Base-by-base conservation (phyloP, 2,797 vertebrate species). In the Gila robusta region DNA sequence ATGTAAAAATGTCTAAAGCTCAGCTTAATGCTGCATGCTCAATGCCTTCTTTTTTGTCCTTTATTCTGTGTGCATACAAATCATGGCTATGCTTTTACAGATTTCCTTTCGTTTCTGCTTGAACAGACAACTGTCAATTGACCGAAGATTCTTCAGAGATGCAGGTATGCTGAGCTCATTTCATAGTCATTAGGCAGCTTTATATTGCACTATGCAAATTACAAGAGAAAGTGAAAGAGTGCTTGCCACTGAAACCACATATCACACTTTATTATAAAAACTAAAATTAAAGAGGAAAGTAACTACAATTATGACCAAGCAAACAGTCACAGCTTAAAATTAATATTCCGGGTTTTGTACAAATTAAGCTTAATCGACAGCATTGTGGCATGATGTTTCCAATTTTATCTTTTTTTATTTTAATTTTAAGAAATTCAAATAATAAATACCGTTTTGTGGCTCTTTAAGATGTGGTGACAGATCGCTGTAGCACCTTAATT, bases 161-260 rank as follows among this genome's bases (percentile, higher is more conserved):
- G 79, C 82, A 86, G 84, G 79, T 86, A 71, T 39, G 83, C 67
- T 37, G 54, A 87, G 87, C 87, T 88, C 49, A 85, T 83, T 87
- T 85, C 85, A 87, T 76, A 89, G 87, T 87, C 83, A 83, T 90
- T 87, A 88, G 83, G 59, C 79, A 86, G 26, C 77, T 87, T 87
- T 83, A 56, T 73, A 79, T 67, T 78, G 32, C 9, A 14, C 71
- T 79, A 49, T 87, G 85, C 49, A 88, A 88, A 89, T 81, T 28
- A 52, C 23, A 49, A 44, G 19, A 74, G 71, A 44, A 4, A 77
- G 32, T 35, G 35, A 74, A 70, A 74, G 41, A 84, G 69, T 10
- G 62, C 77, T 83, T 86, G 81, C 70, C 82, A 73, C 37, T 72
- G 44, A 83, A 88, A 64, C 49, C 14, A 80, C 73, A 82, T 77